Percentiles rank a stretch among this genome's conserved stretches.
Evolutionary conservation across 37 sponge, comb jelly and placozoan species (phyloP).

Genomic region (Corticium candelabrum): DNA sequence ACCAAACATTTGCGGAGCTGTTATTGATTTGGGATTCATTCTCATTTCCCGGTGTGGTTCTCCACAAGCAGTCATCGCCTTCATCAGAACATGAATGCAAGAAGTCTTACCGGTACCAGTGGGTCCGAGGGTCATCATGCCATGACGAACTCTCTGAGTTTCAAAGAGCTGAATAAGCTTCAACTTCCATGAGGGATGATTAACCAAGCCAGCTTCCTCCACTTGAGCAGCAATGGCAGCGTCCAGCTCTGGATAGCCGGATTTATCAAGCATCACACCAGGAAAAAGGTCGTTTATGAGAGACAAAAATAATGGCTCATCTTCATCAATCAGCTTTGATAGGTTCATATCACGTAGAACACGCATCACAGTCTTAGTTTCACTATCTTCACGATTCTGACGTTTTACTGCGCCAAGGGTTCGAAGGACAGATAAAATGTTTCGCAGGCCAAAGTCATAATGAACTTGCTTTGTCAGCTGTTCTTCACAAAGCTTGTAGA

Average conservation of each 20-base stretch:
- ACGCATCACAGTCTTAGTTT: constrained; percentile 66
- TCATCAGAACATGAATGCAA: constrained; percentile 82
- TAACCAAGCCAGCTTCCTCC: neutral
- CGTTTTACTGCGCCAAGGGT: constrained; percentile 94
- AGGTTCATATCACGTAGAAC: constrained; percentile 98
- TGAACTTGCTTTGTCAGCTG: constrained; percentile 55
- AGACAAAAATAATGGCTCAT: constrained; percentile 93
- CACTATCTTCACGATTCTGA: constrained; percentile 53
- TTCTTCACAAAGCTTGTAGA: constrained; percentile 88
- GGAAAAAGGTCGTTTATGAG: constrained; percentile 98
- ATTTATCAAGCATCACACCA: constrained; percentile 83
- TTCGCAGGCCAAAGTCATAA: constrained; percentile 97
- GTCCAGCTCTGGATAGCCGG: constrained; percentile 89
- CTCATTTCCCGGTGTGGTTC: constrained; percentile 84
- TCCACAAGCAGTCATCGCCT: constrained; percentile 81
- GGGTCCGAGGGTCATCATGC: constrained; percentile 94
- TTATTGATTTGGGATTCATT: constrained; percentile 97
- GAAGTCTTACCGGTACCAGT: constrained; percentile 92
- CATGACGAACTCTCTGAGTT: constrained; percentile 90
- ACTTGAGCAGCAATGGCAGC: constrained; percentile 13
- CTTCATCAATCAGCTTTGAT: constrained; percentile 94
- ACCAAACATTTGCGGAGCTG: constrained; percentile 93
- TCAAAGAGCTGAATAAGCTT: constrained; percentile 70
- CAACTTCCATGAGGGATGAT: constrained; percentile 24
- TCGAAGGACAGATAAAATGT: constrained; percentile 93